phyloP scores from a whole-genome alignment of 2,797 vertebrate species.

The Rhinichthys osculus region DNA sequence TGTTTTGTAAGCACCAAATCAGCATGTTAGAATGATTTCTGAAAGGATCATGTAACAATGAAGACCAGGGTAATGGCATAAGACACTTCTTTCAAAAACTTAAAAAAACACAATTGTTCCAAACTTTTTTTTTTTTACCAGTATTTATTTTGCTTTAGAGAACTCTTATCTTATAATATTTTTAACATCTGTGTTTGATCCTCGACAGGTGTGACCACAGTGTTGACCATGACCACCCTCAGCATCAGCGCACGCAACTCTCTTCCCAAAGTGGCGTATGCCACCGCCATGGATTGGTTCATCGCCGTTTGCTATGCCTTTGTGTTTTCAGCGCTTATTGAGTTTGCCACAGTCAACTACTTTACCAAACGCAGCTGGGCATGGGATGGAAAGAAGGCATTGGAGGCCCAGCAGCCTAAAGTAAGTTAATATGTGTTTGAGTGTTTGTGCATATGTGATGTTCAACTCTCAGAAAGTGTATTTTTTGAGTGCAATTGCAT shows the following conservation, averaged over 20 bases:
- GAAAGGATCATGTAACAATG: not conserved
- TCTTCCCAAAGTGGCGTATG: slow-evolving; percentile 95
- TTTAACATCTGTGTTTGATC: not conserved
- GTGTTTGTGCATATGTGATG: slow-evolving; percentile 18
- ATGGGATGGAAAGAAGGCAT: slow-evolving; percentile 96
- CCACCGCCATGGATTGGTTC: slow-evolving; percentile 99
- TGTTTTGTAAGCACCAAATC: not conserved
- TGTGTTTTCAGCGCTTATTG: slow-evolving; percentile 96
- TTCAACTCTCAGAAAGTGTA: not conserved
- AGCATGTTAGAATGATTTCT: not conserved
- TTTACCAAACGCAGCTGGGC: slow-evolving; percentile 99
- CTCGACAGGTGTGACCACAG: slow-evolving; percentile 91
- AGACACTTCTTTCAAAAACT: not conserved
- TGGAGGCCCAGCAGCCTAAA: slow-evolving; percentile 94
- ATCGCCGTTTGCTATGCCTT: slow-evolving; percentile 98
- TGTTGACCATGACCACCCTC: slow-evolving; percentile 97
- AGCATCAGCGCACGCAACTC: slow-evolving; percentile 98
- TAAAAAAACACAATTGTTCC: not conserved
- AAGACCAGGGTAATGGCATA: not conserved
- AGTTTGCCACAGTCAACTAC: slow-evolving; percentile 98
- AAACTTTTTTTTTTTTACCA: not conserved
- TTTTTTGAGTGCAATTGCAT: slow-evolving; percentile 14
- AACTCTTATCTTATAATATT: not conserved
- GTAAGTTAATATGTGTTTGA: slow-evolving; percentile 68
- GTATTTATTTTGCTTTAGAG: not conserved